These are phyloP conservation scores for Oreocharis arfaki DNA, from an alignment of 2,113 vertebrate species.

Conservation along the genomic window DNA sequence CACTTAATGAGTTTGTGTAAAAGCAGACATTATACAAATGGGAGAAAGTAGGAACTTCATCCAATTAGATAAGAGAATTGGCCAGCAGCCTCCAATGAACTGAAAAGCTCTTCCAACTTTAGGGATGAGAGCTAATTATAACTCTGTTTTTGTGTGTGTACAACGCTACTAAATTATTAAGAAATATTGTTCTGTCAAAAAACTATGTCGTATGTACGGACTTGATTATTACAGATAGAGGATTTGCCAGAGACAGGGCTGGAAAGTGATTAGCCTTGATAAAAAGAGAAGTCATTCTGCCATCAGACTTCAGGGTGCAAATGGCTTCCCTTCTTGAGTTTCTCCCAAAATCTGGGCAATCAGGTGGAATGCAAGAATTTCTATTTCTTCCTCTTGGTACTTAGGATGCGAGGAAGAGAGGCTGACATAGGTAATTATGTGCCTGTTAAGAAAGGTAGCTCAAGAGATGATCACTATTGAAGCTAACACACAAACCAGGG, in stretches of 20 bases:
- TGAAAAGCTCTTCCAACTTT: conserved; percentile 58
- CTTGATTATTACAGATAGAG: conserved; percentile 32
- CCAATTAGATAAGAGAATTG: conserved; percentile 61
- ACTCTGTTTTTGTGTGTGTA: conserved; percentile 31
- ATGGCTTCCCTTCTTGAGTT: not conserved
- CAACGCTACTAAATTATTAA: conserved; percentile 36
- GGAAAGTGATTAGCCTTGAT: not conserved
- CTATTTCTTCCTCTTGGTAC: not conserved
- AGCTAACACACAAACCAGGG: not conserved
- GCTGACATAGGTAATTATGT: not conserved
- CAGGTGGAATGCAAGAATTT: not conserved
- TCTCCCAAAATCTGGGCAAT: not conserved
- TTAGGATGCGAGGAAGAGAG: not conserved
- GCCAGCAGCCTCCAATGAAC: conserved; percentile 49
- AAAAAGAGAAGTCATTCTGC: not conserved
- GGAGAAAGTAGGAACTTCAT: conserved; percentile 50
- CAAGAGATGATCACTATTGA: not conserved
- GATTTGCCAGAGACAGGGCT: not conserved
- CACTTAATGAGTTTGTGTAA: conserved; percentile 65
- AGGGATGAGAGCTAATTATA: conserved; percentile 64
- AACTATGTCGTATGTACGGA: conserved; percentile 6
- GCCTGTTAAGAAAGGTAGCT: not conserved
- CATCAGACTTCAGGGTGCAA: not conserved
- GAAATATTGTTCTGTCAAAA: conserved; percentile 53
- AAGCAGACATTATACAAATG: conserved; percentile 46